phyloP scores from a whole-genome alignment of 2,113 vertebrate species.

The Galbula dea region DNA sequence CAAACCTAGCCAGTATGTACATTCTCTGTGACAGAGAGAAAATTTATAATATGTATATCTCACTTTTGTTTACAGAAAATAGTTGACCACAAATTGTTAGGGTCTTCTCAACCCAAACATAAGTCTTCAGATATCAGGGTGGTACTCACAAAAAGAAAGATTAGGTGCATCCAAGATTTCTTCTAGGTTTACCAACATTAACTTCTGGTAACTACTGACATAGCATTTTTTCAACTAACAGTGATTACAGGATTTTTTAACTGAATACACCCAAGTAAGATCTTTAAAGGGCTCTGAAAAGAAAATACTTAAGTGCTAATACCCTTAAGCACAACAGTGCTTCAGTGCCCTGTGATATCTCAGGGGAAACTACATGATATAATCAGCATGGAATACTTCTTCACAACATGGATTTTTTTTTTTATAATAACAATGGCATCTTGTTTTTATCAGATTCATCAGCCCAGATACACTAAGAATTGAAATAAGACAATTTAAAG shows the following conservation, averaged over 20 bases:
- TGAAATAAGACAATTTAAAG: background rate
- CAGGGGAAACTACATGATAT: background rate
- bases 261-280: background rate
- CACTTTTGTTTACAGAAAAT: background rate
- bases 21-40: background rate
- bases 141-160: background rate
- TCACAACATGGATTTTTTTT: background rate
- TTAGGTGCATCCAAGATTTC: background rate
- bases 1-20: background rate
- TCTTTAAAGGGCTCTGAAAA: background rate
- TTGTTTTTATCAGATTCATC: background rate
- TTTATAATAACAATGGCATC: background rate
- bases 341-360: background rate
- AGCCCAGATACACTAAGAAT: background rate
- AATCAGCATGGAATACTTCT: background rate
- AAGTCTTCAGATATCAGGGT: background rate
- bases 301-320: background rate
- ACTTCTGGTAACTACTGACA: background rate
- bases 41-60: background rate
- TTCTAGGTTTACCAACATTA: background rate
- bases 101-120: background rate
- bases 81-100: background rate
- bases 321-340: background rate
- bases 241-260: background rate
- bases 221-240: background rate